A percentile compares a stretch with the other conserved stretches of the same genome.
Evolutionary conservation across 2,888 invertebrate species (phyloP).

Genomic region (Gortyna flavago): DNA sequence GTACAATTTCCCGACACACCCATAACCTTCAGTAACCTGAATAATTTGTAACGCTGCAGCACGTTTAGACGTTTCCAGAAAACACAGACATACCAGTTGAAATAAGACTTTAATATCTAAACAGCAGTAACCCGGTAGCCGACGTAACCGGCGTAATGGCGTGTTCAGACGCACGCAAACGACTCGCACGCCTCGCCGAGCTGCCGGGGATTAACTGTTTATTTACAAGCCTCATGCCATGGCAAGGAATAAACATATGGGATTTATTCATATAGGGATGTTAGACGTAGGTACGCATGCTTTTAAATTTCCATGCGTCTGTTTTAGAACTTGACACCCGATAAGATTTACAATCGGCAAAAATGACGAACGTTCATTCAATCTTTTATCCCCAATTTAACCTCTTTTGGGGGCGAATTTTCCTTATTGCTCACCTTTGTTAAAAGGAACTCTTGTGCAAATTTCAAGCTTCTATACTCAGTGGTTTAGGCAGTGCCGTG

Average conservation of each 20-base stretch:
- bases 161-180: constrained; percentile 52
- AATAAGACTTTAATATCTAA: constrained; percentile 65
- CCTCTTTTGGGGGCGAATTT: neutral
- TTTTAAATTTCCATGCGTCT: constrained; percentile 24
- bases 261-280: constrained; percentile 23
- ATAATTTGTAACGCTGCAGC: constrained; percentile 15
- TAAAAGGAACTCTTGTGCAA: neutral
- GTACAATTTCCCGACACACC: neutral
- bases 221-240: constrained; percentile 56
- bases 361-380: neutral
- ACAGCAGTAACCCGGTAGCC: constrained; percentile 40
- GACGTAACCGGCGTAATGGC: constrained; percentile 44
- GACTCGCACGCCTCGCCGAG: constrained; percentile 27
- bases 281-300: neutral
- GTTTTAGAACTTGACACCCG: neutral
- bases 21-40: constrained; percentile 8
- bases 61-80: constrained; percentile 31
- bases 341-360: neutral
- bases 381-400: neutral
- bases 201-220: constrained; percentile 57
- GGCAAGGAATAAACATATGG: constrained; percentile 34
- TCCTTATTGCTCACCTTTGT: too few relatives aligned
- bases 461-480: neutral
- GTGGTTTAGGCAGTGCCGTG: neutral
- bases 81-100: constrained; percentile 32